Evolutionary conservation across 2,797 vertebrate species (phyloP).

Genomic region (Channa striata): DNA sequence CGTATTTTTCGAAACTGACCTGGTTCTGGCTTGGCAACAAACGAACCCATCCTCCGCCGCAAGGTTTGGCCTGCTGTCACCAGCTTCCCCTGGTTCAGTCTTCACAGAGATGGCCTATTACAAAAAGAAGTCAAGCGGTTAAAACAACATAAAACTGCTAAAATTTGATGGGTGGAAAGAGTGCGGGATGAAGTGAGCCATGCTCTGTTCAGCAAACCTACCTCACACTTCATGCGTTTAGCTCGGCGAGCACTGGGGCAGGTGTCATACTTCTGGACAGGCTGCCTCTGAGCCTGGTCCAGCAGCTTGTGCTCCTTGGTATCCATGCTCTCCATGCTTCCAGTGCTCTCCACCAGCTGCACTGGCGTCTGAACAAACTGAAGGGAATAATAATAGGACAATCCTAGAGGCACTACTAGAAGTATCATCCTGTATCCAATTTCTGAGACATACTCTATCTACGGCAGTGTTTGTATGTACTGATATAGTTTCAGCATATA

Average conservation of each 20-base stretch:
- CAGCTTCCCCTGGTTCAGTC: slow-evolving; percentile 85
- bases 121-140: neutral
- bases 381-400: slow-evolving; percentile 26
- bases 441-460: neutral
- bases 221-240: slow-evolving; percentile 93
- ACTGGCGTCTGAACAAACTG: slow-evolving; percentile 90
- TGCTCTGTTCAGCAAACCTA: slow-evolving; percentile 60
- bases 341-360: slow-evolving; percentile 81
- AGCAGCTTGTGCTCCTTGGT: slow-evolving; percentile 89
- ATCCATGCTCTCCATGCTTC: slow-evolving; percentile 86
- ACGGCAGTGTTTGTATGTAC: neutral
- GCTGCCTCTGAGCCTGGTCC: slow-evolving; percentile 88
- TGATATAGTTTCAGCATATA: neutral
- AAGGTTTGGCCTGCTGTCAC: slow-evolving; percentile 90
- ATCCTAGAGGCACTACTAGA: neutral
- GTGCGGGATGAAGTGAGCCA: neutral
- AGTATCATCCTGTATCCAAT: neutral
- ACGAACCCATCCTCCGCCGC: slow-evolving; percentile 93
- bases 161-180: neutral
- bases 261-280: slow-evolving; percentile 79
- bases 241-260: slow-evolving; percentile 89
- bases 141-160: neutral
- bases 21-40: slow-evolving; percentile 89
- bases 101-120: slow-evolving; percentile 83
- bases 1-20: slow-evolving; percentile 72